phyloP scores from a whole-genome alignment of 1,140 invertebrate genomes.

The Cotesia vestalis region DNA sequence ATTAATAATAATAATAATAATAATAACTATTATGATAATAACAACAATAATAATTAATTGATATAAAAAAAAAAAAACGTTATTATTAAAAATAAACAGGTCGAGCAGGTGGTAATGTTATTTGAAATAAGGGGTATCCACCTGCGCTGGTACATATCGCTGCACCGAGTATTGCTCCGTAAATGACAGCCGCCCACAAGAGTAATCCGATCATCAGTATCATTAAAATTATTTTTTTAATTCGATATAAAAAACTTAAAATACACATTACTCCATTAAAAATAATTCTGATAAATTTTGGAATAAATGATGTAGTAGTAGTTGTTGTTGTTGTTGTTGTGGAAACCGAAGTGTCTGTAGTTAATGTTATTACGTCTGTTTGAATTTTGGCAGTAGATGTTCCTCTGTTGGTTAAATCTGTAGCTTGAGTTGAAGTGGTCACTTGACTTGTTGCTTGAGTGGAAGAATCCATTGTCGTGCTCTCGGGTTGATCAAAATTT shows the following conservation, averaged over 20 bases:
- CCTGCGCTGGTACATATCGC: conserved; percentile 29
- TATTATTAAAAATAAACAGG: conserved; percentile 11
- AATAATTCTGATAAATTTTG: background rate
- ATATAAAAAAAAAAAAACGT: background rate
- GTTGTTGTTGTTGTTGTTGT: conserved; percentile 1
- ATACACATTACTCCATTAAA: background rate
- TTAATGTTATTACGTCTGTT: background rate
- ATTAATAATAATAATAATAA: background rate
- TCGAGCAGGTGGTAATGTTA: conserved; percentile 1
- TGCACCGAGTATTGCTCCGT: conserved; percentile 34
- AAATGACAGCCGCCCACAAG: conserved; percentile 29
- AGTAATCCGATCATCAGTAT: conserved; percentile 31
- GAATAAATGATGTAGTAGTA: background rate
- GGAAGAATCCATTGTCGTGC: too few species aligned
- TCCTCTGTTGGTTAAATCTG: background rate
- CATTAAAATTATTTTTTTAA: conserved; percentile 21
- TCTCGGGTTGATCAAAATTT: too few species aligned
- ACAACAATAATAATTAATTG: background rate
- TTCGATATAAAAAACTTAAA: conserved; percentile 8
- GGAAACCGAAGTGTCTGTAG: background rate
- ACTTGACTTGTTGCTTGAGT: too few species aligned
- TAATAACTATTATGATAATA: too few species aligned
- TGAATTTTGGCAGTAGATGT: background rate
- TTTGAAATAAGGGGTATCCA: conserved; percentile 26
- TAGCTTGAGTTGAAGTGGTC: too few species aligned